These are phyloP conservation scores for Altica lythri DNA, from an alignment of 2,888 invertebrate genomes.

Conservation along the genomic window DNA sequence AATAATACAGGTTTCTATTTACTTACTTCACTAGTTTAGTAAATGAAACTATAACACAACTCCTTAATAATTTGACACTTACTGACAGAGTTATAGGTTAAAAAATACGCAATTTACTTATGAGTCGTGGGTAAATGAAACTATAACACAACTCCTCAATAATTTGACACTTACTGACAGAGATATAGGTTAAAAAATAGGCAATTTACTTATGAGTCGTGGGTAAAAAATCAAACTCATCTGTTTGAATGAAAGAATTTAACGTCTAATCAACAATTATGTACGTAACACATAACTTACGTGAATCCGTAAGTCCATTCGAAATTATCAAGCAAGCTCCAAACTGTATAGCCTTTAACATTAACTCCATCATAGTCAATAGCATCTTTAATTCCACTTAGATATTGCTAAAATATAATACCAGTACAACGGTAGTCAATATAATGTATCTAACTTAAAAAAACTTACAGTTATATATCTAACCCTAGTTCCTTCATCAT, in stretches of 20 bases:
- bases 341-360: constrained; percentile 40
- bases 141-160: background rate
- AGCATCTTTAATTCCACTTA: constrained; percentile 32
- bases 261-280: background rate
- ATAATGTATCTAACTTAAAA: background rate
- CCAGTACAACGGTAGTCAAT: background rate
- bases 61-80: too few species aligned
- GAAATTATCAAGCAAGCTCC: constrained; percentile 44
- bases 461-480: constrained; percentile 6
- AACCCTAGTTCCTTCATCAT: constrained; percentile 21
- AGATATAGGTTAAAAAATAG: too few species aligned
- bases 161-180: too few species aligned
- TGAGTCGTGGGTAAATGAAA: background rate
- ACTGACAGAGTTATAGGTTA: too few species aligned
- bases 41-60: too few species aligned
- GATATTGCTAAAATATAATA: constrained; percentile 15
- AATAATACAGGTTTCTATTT: too few species aligned
- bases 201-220: too few species aligned
- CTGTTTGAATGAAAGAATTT: too few species aligned
- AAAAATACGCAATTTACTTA: background rate
- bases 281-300: constrained; percentile 24
- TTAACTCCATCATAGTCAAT: constrained; percentile 38
- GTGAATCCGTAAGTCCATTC: constrained; percentile 40
- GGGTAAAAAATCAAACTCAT: too few species aligned
- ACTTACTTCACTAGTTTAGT: too few species aligned